These are phyloP conservation scores for Trilocha varians DNA, from an alignment of 2,888 invertebrate genomes.

Conservation along the genomic window DNA sequence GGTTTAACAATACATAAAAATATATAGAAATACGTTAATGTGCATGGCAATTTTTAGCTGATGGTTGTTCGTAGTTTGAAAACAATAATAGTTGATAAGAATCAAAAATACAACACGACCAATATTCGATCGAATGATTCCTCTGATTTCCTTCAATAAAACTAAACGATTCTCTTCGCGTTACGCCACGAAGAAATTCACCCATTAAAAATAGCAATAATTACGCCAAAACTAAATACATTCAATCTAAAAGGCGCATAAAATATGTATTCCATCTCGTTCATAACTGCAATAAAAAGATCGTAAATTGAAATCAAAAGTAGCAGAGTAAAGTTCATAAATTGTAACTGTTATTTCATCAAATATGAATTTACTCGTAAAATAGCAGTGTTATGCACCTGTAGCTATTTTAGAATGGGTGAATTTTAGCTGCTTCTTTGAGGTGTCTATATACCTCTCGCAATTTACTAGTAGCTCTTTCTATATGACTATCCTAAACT, in stretches of 20 bases:
- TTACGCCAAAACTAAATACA: too few species aligned
- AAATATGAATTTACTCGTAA: neutral
- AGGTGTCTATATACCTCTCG: neutral
- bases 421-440: neutral
- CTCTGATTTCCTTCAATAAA: neutral
- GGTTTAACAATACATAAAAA: conserved; percentile 40
- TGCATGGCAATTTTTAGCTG: conserved; percentile 67
- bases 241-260: too few species aligned
- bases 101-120: conserved; percentile 41
- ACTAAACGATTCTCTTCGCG: neutral
- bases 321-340: too few species aligned
- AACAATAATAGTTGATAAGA: conserved; percentile 60
- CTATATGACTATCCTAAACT: conserved; percentile 34
- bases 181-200: neutral
- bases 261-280: too few species aligned
- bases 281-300: too few species aligned
- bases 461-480: conserved; percentile 25
- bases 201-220: neutral
- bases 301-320: too few species aligned
- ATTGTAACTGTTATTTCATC: too few species aligned
- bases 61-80: conserved; percentile 64
- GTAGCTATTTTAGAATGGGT: neutral
- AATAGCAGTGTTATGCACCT: neutral
- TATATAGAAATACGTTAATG: conserved; percentile 50
- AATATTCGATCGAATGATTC: conserved; percentile 18